Conservation (phyloP, 2,113 vertebrate species). For the Microcebus ravelobensis region DNA sequence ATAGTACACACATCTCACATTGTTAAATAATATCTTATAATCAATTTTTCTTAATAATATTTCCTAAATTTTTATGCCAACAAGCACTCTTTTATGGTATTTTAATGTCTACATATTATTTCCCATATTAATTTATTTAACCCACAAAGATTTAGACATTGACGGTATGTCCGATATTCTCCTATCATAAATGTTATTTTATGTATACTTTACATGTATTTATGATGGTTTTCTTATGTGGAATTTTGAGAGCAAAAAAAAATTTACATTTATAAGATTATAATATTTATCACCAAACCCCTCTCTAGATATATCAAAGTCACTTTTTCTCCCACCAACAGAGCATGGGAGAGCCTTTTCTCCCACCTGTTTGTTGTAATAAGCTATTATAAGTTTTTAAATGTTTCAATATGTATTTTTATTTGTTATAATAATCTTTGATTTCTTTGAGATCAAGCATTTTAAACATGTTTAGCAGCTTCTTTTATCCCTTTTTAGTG, state of each 20-base stretch:
- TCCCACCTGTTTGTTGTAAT: background rate
- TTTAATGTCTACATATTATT: background rate
- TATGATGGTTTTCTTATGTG: background rate
- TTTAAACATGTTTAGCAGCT: background rate
- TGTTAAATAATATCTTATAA: background rate
- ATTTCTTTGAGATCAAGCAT: background rate
- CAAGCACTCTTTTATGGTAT: background rate
- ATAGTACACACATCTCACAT: background rate
- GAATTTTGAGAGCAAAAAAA: background rate
- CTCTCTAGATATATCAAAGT: background rate
- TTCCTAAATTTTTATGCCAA: background rate
- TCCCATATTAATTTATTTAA: background rate
- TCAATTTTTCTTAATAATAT: background rate
- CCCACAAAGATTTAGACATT: background rate
- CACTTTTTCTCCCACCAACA: background rate
- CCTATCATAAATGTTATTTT: background rate
- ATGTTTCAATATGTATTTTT: background rate
- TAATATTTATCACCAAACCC: background rate
- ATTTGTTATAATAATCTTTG: background rate
- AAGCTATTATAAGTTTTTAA: background rate
- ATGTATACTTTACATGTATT: background rate
- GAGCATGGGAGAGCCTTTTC: background rate
- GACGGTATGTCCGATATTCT: background rate
- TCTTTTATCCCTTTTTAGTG: background rate
- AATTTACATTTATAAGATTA: background rate